Percentiles rank a stretch among this genome's conserved stretches.
Evolutionary conservation across 2,797 vertebrate genomes (phyloP).

Genomic region (Galagoides demidoff): DNA sequence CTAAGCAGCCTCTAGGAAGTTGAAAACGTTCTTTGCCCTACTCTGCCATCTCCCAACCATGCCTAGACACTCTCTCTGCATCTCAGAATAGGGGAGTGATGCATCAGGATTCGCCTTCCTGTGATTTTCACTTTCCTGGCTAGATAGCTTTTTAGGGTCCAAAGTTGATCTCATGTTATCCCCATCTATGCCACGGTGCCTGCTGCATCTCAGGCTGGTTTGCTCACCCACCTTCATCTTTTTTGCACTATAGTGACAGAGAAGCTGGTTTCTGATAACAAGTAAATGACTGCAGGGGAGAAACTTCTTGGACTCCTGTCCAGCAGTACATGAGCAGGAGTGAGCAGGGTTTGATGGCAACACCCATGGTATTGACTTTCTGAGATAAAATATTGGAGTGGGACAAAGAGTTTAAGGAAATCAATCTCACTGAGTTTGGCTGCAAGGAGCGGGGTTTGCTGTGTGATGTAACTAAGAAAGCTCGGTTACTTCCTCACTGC

Average conservation of each 20-base stretch:
- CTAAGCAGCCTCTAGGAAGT: neutral
- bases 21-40: fast-evolving
- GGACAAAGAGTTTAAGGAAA: neutral
- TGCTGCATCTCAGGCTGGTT: neutral
- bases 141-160: neutral
- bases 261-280: neutral
- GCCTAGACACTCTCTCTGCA: fast-evolving
- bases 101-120: neutral
- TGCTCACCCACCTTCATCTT: neutral
- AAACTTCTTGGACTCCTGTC: fast-evolving
- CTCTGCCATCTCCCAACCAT: fast-evolving
- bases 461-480: neutral
- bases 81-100: neutral
- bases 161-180: neutral
- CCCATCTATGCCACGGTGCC: neutral
- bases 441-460: neutral
- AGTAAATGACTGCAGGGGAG: neutral
- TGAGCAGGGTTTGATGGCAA: neutral
- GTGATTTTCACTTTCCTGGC: neutral
- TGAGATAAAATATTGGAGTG: neutral
- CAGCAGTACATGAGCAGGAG: neutral
- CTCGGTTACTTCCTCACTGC: neutral
- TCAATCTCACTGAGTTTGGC: neutral
- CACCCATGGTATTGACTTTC: neutral
- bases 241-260: neutral